Evolutionary conservation across 2,113 vertebrate species (phyloP).

Genomic region (Siphamia tubifer): DNA sequence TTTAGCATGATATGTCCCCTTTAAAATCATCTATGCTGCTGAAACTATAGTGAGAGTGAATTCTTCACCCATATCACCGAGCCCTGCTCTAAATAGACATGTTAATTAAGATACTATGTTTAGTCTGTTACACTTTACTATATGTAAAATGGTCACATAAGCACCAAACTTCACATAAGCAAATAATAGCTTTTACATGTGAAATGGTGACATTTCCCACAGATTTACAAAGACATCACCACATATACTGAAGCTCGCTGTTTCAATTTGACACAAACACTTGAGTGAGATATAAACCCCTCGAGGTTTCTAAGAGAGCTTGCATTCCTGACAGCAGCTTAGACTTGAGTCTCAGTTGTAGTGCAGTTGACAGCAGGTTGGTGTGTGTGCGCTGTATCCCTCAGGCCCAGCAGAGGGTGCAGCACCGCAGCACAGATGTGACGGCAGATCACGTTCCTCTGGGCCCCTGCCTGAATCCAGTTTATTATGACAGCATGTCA

Average conservation of each 20-base stretch:
- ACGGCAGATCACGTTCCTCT: slow-evolving; percentile 8
- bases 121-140: too few relatives aligned
- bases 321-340: neutral
- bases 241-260: neutral
- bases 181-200: neutral
- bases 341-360: slow-evolving; percentile 13
- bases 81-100: too few relatives aligned
- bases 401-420: slow-evolving; percentile 72
- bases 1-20: too few relatives aligned
- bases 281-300: neutral
- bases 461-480: neutral
- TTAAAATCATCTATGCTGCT: too few relatives aligned
- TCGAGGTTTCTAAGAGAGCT: too few relatives aligned
- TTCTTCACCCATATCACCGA: too few relatives aligned
- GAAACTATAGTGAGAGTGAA: too few relatives aligned
- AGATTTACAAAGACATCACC: neutral
- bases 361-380: slow-evolving; percentile 6
- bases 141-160: neutral
- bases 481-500: neutral
- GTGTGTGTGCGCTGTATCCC: slow-evolving; percentile 31
- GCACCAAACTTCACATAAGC: neutral
- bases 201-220: neutral
- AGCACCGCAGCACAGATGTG: slow-evolving; percentile 35
- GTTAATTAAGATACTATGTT: too few relatives aligned
- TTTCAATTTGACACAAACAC: neutral